Evolutionary conservation across 2,113 vertebrate genomes (phyloP), one percentile per base, ranked within the genome.

Genomic region (Takifugu flavidus): DNA sequence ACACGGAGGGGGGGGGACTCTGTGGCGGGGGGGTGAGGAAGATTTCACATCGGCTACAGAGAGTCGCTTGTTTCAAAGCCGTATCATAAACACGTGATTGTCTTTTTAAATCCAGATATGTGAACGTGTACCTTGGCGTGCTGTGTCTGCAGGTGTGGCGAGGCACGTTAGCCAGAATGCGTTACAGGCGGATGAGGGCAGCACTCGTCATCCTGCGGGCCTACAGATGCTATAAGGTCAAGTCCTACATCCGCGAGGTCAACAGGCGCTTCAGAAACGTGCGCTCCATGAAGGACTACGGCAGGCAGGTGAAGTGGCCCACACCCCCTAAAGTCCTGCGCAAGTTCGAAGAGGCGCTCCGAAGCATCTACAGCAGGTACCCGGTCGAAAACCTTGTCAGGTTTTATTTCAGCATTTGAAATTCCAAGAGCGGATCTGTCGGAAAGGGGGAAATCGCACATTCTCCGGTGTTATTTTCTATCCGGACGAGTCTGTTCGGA

Each of bases 171-270:
- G 96, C 96, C 55, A 90, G 96, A 13, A 92, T 93, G 78, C 90
- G 88, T 14, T 99, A 96, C 72, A 93, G 91, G 70, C 93, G 93
- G 47, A 96, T 95, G 34, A 89, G 83, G 28, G 96, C 97, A 0
- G 94, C 92, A 0, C 88, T 94, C 44, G 82, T 84, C 1, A 95
- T 99, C 61, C 77, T 93, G 59, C 86, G 75, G 39, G 90, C 92
- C 0, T 98, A 99, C 78, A 88, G 96, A 5, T 92, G 86, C 79
- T 94, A 95, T 91, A 98, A 98, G 59, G 95, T 98, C 5, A 95
- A 93, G 56, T 89, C 95, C 0, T 96, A 99, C 88, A 91, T 99
- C 84, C 86, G 64, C 0, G 94, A 99, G 82, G 88, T 99, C 1
- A 74, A 89, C 78, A 88, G 82, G 0, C 94, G 94, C 80, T 98